phyloP scores from a whole-genome alignment of 2,113 vertebrate species.

The Lepus europaeus region DNA sequence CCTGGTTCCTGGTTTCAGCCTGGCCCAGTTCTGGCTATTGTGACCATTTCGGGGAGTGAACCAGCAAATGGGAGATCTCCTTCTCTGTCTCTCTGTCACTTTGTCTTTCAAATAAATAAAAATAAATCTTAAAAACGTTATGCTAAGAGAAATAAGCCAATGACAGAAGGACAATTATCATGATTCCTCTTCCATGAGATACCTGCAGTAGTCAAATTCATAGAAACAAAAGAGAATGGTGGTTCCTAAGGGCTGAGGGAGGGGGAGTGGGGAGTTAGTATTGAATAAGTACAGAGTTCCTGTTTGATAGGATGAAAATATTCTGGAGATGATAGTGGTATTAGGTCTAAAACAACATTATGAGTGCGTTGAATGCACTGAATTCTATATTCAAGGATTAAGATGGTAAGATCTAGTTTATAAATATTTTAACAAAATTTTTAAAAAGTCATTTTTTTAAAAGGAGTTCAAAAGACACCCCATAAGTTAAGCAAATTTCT shows the following conservation, averaged over 20 bases:
- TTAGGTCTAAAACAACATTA: not conserved
- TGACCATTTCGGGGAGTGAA: no score
- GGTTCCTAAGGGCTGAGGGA: fast-evolving
- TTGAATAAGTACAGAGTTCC: not conserved
- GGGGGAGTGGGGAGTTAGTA: not conserved
- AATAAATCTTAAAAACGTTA: not conserved
- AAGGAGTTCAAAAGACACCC: not conserved
- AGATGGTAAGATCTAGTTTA: not conserved
- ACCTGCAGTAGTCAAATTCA: not conserved
- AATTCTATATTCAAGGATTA: not conserved
- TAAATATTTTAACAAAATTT: not conserved
- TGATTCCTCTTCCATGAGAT: not conserved
- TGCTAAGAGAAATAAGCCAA: not conserved
- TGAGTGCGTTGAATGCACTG: not conserved
- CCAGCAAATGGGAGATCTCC: no score
- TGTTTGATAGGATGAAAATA: not conserved
- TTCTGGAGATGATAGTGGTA: not conserved
- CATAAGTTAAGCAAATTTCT: not conserved
- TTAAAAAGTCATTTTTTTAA: not conserved
- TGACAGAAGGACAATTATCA: not conserved
- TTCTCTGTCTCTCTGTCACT: no score
- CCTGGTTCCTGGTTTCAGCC: no score
- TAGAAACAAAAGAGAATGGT: not conserved
- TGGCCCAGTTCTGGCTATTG: no score
- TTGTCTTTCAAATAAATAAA: no score